Evolutionary conservation across 2,888 invertebrate species (phyloP).

Genomic region (Agriopis aurantiaria): DNA sequence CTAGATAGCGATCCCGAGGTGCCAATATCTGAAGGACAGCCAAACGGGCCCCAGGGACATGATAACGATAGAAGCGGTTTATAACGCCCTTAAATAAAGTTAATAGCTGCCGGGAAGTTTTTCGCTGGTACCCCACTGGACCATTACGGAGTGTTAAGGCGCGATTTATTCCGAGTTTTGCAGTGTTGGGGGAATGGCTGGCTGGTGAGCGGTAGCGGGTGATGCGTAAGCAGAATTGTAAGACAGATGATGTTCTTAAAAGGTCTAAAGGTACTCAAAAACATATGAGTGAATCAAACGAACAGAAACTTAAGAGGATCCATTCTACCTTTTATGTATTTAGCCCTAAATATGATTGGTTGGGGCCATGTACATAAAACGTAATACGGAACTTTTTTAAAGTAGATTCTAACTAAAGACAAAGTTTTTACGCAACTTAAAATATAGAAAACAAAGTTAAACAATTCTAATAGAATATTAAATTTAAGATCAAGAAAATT

Average conservation of each 20-base stretch:
- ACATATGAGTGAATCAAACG: neutral
- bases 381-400: no score
- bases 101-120: constrained; percentile 82
- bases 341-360: no score
- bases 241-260: neutral
- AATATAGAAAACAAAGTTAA: no score
- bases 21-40: constrained; percentile 72
- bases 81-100: constrained; percentile 84
- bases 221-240: constrained; percentile 12
- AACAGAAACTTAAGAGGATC: no score
- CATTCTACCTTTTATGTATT: no score
- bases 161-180: constrained; percentile 82
- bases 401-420: no score
- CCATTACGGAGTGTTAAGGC: constrained; percentile 79
- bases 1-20: constrained; percentile 49
- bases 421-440: no score
- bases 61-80: constrained; percentile 83
- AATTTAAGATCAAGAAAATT: no score
- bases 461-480: no score
- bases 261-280: neutral
- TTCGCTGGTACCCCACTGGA: constrained; percentile 78
- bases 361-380: no score
- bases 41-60: constrained; percentile 75
- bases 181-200: constrained; percentile 61
- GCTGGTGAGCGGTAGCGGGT: constrained; percentile 22